Conservation (phyloP, 2,888 invertebrate species). For the Limulus polyphemus region DNA sequence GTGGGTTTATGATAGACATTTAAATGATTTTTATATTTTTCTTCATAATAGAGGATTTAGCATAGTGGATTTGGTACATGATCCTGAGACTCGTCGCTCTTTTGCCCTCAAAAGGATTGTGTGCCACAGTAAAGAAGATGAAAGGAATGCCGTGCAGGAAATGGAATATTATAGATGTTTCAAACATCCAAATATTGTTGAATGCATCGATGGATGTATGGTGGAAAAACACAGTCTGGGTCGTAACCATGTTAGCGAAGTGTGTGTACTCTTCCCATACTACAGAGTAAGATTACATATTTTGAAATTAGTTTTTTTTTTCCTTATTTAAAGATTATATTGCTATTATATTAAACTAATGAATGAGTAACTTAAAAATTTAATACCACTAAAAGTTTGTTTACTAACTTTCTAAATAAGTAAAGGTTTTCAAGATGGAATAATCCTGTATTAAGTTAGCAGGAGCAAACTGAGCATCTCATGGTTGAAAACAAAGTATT, state of each 20-base stretch:
- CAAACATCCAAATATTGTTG: slow-evolving; percentile 58
- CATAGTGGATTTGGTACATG: slow-evolving; percentile 61
- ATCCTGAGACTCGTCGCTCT: slow-evolving; percentile 48
- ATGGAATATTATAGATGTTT: slow-evolving; percentile 57
- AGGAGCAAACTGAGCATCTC: too few species aligned
- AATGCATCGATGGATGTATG: slow-evolving; percentile 54
- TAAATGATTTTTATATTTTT: slow-evolving; percentile 3
- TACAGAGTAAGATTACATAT: slow-evolving; percentile 44
- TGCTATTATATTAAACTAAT: too few species aligned
- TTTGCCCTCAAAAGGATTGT: slow-evolving; percentile 66
- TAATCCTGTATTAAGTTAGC: too few species aligned
- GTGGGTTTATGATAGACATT: too few species aligned
- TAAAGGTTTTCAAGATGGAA: too few species aligned
- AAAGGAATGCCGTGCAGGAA: slow-evolving; percentile 54
- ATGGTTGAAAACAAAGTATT: too few species aligned
- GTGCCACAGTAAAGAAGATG: slow-evolving; percentile 66
- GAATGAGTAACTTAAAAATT: too few species aligned
- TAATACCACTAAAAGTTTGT: too few species aligned
- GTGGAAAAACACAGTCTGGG: slow-evolving; percentile 39
- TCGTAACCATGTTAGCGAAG: slow-evolving; percentile 47
- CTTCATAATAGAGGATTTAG: slow-evolving; percentile 58
- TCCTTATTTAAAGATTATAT: background rate
- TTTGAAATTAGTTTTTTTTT: too few species aligned
- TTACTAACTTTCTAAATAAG: too few species aligned
- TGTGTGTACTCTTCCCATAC: slow-evolving; percentile 60